Conservation (phyloP, 1,140 invertebrate species). For the Zaprionus tsacasi region DNA sequence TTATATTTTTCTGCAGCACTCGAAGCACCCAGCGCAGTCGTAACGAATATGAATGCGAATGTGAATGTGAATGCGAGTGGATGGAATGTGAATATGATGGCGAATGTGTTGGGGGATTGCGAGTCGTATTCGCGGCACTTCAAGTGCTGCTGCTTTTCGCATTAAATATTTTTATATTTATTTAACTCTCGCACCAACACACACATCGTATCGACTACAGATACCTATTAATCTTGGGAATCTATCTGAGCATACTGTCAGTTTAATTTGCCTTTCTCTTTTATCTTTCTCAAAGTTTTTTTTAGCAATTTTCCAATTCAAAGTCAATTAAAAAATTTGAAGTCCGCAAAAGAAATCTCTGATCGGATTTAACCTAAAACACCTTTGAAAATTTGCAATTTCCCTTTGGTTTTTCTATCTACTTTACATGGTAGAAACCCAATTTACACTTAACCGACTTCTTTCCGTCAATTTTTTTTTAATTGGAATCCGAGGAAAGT, state of each 20-base stretch:
- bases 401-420: not conserved
- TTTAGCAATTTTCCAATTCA: not conserved
- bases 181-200: conserved; percentile 5
- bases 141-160: conserved; percentile 22
- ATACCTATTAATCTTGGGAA: not conserved
- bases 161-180: conserved; percentile 36
- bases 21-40: conserved; percentile 42
- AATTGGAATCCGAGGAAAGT: not conserved
- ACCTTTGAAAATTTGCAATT: not conserved
- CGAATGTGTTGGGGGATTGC: conserved; percentile 8
- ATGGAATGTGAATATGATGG: conserved; percentile 11
- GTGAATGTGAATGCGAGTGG: not conserved
- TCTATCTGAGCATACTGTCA: not conserved
- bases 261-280: not conserved
- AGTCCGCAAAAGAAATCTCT: not conserved
- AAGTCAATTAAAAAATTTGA: not conserved
- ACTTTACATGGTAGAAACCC: not conserved
- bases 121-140: conserved; percentile 18
- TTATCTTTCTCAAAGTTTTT: not conserved
- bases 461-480: not conserved
- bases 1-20: conserved; percentile 52
- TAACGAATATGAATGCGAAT: conserved; percentile 30
- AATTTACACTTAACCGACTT: not conserved
- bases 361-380: not conserved
- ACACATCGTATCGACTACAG: not conserved